Percentiles rank a stretch among this genome's conserved stretches.
These are phyloP conservation scores for Chlorocebus sabaeus DNA, from an alignment of 2,113 vertebrate genomes.

Conservation along the genomic window DNA sequence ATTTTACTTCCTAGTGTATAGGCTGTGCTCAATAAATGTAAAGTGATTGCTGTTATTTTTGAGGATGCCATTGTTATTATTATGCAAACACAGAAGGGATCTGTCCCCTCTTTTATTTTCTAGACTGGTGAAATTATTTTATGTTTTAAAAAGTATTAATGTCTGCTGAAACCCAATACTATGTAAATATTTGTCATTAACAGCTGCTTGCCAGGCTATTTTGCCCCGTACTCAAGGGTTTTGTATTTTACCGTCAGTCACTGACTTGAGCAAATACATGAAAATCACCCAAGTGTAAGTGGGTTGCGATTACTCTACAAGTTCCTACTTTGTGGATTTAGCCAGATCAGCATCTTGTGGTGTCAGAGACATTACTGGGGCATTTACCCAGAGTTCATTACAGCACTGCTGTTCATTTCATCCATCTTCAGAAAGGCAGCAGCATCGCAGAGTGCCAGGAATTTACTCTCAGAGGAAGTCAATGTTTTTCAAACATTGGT, in stretches of 20 bases:
- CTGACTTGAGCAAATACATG: neutral
- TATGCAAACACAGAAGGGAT: neutral
- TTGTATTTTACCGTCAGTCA: neutral
- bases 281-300: neutral
- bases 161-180: neutral
- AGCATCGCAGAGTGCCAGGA: neutral
- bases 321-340: neutral
- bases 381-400: conserved; percentile 44
- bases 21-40: neutral
- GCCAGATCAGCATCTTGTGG: conserved; percentile 45
- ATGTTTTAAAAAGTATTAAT: neutral
- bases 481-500: conserved; percentile 58
- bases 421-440: neutral
- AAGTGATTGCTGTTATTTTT: neutral
- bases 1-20: neutral
- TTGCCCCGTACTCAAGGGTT: neutral
- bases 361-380: conserved; percentile 52
- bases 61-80: neutral
- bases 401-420: neutral
- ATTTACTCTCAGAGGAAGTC: conserved; percentile 32
- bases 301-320: conserved; percentile 4
- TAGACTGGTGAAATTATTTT: conserved; percentile 7
- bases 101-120: neutral
- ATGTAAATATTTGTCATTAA: neutral
- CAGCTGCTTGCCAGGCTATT: neutral